Percentiles rank a stretch among this genome's conserved stretches.
These are phyloP conservation scores for Vireo altiloquus DNA, from an alignment of 2,113 vertebrate species.

Conservation along the genomic window DNA sequence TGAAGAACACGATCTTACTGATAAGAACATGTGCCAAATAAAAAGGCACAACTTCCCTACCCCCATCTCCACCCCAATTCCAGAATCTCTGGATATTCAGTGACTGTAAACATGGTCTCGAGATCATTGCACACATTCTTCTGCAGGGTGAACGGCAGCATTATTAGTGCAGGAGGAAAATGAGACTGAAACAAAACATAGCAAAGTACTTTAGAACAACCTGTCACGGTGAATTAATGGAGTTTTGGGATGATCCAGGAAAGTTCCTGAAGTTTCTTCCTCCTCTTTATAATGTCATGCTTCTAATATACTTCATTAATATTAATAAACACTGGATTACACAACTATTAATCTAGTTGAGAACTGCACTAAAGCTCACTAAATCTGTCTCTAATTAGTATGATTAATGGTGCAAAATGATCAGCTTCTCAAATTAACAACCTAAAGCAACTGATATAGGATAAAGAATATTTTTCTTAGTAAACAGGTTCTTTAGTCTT, in stretches of 20 bases:
- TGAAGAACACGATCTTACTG: neutral
- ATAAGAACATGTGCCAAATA: neutral
- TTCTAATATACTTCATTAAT: slow-evolving; percentile 76
- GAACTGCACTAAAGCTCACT: slow-evolving; percentile 71
- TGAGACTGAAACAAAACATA: neutral
- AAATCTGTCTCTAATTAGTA: slow-evolving; percentile 75
- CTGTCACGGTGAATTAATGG: slow-evolving; percentile 42
- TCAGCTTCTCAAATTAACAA: slow-evolving; percentile 73
- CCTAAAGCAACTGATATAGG: slow-evolving; percentile 52
- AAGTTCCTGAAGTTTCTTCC: slow-evolving; percentile 57
- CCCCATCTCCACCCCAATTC: neutral
- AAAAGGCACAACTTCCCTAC: neutral
- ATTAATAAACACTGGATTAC: slow-evolving; percentile 71
- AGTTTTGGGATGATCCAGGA: slow-evolving; percentile 20
- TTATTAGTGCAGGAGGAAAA: neutral
- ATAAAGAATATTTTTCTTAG: slow-evolving; percentile 48
- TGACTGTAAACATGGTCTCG: neutral
- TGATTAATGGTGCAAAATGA: slow-evolving; percentile 70
- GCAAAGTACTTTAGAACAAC: slow-evolving; percentile 30
- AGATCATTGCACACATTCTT: neutral
- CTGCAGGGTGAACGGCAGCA: neutral
- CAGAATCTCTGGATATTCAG: neutral
- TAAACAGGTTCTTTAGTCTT: slow-evolving; percentile 47
- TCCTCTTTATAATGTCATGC: slow-evolving; percentile 63
- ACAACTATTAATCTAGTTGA: slow-evolving; percentile 72